These are phyloP conservation scores for Moxostoma hubbsi DNA, from an alignment of 2,797 vertebrate species.

Conservation along the genomic window DNA sequence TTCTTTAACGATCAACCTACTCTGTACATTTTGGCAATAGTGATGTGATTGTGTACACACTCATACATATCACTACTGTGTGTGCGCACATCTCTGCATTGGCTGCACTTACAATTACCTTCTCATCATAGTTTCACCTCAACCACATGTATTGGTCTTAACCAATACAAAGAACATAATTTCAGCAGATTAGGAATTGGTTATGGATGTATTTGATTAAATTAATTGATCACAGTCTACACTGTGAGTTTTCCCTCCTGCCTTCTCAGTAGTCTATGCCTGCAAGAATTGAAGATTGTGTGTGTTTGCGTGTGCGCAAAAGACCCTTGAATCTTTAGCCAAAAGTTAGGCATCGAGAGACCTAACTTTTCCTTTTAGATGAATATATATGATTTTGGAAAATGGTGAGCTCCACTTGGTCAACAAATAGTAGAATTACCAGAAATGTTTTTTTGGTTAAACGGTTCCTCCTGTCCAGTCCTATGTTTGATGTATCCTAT, in stretches of 20 bases:
- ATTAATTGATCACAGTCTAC: conserved; percentile 69
- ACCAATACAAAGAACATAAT: conserved; percentile 28
- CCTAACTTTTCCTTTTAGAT: conserved; percentile 60
- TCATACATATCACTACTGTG: conserved; percentile 19
- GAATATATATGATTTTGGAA: conserved; percentile 32
- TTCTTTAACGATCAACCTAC: conserved; percentile 48
- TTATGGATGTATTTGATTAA: conserved; percentile 44
- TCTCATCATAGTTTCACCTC: conserved; percentile 12
- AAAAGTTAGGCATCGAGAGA: conserved; percentile 70
- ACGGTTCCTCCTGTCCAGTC: conserved; percentile 62
- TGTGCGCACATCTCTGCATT: conserved; percentile 28
- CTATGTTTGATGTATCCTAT: conserved; percentile 49
- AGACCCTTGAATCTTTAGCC: conserved; percentile 71
- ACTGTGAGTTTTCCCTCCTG: conserved; percentile 73
- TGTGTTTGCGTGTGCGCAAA: conserved; percentile 52
- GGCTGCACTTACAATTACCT: conserved; percentile 2
- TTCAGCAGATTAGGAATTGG: conserved; percentile 50
- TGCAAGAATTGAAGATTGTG: conserved; percentile 62
- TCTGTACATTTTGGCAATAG: background rate
- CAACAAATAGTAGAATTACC: conserved; percentile 59
- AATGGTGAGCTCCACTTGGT: conserved; percentile 31
- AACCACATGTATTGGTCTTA: conserved; percentile 36
- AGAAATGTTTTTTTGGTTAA: conserved; percentile 53
- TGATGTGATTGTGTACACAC: conserved; percentile 32
- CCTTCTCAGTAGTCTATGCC: conserved; percentile 71